phyloP scores from a whole-genome alignment of 1,140 invertebrate genomes.

The Atta texana region DNA sequence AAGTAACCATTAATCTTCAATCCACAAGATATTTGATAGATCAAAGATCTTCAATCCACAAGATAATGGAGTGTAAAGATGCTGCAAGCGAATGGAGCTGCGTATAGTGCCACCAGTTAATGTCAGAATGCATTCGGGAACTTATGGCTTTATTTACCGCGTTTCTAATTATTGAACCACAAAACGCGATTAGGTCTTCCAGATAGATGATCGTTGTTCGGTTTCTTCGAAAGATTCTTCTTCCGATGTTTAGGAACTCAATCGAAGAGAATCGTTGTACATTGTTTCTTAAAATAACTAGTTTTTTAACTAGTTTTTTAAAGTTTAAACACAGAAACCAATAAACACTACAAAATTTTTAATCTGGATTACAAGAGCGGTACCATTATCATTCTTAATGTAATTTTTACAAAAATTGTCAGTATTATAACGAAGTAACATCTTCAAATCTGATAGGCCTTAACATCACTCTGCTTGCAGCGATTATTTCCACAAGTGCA shows the following conservation, averaged over 20 bases:
- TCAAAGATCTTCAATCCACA: not conserved
- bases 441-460: conserved; percentile 29
- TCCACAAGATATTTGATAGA: not conserved
- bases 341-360: not conserved
- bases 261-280: conserved; percentile 35
- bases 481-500: conserved; percentile 26
- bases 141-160: not conserved
- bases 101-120: not conserved
- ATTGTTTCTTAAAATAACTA: not conserved
- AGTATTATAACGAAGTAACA: not conserved
- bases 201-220: conserved; percentile 23
- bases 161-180: not conserved
- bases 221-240: conserved; percentile 8
- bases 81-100: too few relatives aligned
- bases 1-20: not conserved
- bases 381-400: not conserved
- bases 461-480: conserved; percentile 61
- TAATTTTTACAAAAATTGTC: not conserved
- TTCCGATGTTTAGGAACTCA: conserved; percentile 21
- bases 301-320: not conserved
- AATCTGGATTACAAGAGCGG: not conserved
- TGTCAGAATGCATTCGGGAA: conserved; percentile 13
- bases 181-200: conserved; percentile 5
- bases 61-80: not conserved
- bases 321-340: not conserved